Conservation (phyloP, 2,113 vertebrate genomes). For the Corythaixoides concolor region DNA sequence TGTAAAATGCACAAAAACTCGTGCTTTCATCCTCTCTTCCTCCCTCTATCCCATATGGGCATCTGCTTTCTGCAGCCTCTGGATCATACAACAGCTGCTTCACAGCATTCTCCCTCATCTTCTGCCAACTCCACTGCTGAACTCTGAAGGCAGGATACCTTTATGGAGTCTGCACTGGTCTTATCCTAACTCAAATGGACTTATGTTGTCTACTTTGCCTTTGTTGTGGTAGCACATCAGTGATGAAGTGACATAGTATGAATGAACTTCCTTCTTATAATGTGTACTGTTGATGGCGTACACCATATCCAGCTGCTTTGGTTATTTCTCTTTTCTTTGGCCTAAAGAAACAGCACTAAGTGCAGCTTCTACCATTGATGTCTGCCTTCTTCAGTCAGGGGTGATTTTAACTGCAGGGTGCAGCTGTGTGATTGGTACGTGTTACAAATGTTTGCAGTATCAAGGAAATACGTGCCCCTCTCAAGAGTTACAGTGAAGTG, state of each 20-base stretch:
- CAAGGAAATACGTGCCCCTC: rapidly evolving
- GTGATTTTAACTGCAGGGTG: neutral
- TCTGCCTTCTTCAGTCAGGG: neutral
- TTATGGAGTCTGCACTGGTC: neutral
- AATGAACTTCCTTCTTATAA: neutral
- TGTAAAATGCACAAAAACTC: neutral
- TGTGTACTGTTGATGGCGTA: too few relatives aligned
- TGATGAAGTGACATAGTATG: neutral
- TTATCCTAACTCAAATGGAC: neutral
- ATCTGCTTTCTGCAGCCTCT: neutral
- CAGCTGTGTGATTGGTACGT: neutral
- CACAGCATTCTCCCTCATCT: neutral
- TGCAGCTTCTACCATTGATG: neutral
- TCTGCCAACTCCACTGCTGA: neutral
- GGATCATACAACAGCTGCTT: neutral
- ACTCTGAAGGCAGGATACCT: neutral
- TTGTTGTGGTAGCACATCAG: neutral
- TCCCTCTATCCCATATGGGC: neutral
- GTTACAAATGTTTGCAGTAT: neutral
- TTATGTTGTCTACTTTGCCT: neutral
- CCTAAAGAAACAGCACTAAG: neutral
- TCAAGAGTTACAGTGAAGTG: neutral
- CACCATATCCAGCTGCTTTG: neutral
- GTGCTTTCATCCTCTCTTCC: neutral
- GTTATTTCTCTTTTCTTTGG: neutral